Base-by-base conservation (phyloP, 2,888 invertebrate species). In the Ceratothoa steindachneri region DNA sequence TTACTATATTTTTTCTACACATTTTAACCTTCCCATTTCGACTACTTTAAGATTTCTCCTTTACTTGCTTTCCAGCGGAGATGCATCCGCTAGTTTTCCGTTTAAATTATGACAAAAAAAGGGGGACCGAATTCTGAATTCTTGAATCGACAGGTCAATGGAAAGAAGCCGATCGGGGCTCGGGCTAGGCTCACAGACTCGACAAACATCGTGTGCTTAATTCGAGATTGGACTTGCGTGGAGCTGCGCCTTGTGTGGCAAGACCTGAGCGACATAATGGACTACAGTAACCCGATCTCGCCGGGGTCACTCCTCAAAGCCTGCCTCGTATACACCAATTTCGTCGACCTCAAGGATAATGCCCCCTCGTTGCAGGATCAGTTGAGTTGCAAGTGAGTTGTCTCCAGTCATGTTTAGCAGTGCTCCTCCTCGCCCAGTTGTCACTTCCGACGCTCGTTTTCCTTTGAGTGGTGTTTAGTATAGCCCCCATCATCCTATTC, bases 261-360 rank as follows among this genome's bases (percentile, higher is more conserved):
- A 53, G 81, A 83, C 31, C 77, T 84, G 12, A 75, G 81, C 41
- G 83, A 85, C 74, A 80, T 86, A 51, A 80, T 81, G 31, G 84
- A 85, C 81, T 86, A 86, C 81, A 82, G 81, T 67, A 84, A 85
- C 74, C 86, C 86, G 19, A 82, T 83, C 72, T 82, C 84, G 68
- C 83, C 84, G 72, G 86, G 86, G 27, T 85, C 86, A 4, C 81
- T 87, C 64, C 75, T 86, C 72, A 86, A 86, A 81, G 85, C 86
- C 30, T 84, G 84, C n/a, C 82, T 86, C 72, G 81, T 86, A 22
- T 85, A 84, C 81, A 83, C 85, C 1, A 82, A 84, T 29, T 81
- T 86, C 7, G 80, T 87, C 1, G 81, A 84, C 71, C 69, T 83
- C 7, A 71, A 81, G 41, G 77, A 72, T 31, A 24, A 60, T 12